Percentiles rank a stretch among this genome's conserved stretches.
phyloP scores from a whole-genome alignment of 1,140 invertebrate genomes.

The Zaprionus inermis region DNA sequence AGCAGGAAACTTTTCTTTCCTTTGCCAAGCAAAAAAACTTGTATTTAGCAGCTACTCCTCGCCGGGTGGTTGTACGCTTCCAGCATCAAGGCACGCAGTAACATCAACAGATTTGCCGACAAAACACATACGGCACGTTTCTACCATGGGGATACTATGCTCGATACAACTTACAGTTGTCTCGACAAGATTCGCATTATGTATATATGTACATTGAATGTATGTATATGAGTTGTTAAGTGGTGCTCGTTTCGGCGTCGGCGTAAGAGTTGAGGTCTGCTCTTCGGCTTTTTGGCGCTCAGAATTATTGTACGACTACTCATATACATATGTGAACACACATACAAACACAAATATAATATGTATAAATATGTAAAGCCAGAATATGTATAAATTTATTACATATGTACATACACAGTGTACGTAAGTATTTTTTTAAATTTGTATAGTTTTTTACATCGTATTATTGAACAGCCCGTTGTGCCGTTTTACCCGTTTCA shows the following conservation, averaged over 20 bases:
- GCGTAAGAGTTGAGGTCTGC: slow-evolving; percentile 45
- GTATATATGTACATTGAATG: too few species aligned
- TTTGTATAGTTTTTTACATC: slow-evolving; percentile 60
- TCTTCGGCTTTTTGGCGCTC: slow-evolving; percentile 78
- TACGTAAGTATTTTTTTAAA: slow-evolving; percentile 13
- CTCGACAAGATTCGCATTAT: too few species aligned
- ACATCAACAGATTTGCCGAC: too few species aligned
- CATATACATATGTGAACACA: slow-evolving; percentile 41
- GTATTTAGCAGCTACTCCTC: too few species aligned
- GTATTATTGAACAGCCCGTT: background rate
- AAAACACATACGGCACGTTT: too few species aligned
- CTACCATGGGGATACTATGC: too few species aligned
- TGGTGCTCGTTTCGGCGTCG: slow-evolving; percentile 30
- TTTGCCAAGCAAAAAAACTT: too few species aligned
- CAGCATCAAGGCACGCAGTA: too few species aligned
- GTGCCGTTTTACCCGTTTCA: too few species aligned
- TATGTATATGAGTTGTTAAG: background rate
- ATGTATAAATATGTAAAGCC: slow-evolving; percentile 19
- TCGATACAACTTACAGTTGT: too few species aligned
- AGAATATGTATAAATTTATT: slow-evolving; percentile 29
- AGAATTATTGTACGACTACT: slow-evolving; percentile 60
- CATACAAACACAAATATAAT: slow-evolving; percentile 42
- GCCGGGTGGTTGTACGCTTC: too few species aligned
- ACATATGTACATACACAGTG: background rate
- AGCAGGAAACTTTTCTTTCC: too few species aligned